Percentiles rank a stretch among this genome's conserved stretches.
These are phyloP conservation scores for Noctuana brunneofusca DNA, from an alignment of 2,888 invertebrate genomes.

Conservation along the genomic window DNA sequence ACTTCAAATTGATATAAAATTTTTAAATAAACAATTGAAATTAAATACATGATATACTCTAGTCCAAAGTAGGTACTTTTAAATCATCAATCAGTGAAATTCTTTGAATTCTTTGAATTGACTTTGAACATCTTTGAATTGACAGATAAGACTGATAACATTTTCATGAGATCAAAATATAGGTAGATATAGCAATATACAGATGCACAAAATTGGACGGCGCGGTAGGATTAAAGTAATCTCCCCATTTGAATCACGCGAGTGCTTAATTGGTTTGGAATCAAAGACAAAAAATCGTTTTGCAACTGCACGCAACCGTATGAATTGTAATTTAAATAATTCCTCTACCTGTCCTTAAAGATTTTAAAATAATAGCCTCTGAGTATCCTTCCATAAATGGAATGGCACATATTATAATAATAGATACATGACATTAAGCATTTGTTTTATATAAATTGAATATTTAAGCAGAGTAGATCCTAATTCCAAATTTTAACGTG, in stretches of 20 bases:
- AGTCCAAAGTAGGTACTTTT: too few relatives aligned
- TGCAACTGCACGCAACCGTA: constrained; percentile 68
- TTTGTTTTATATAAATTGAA: too few relatives aligned
- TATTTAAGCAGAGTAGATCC: too few relatives aligned
- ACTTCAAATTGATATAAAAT: too few relatives aligned
- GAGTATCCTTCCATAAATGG: constrained; percentile 41
- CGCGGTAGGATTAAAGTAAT: constrained; percentile 35
- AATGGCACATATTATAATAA: too few relatives aligned
- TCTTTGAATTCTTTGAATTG: neutral
- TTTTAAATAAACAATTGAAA: too few relatives aligned
- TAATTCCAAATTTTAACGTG: too few relatives aligned
- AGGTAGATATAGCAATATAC: neutral
- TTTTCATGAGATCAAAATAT: neutral
- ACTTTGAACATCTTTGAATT: neutral
- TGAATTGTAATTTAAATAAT: constrained; percentile 69
- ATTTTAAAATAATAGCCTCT: constrained; percentile 61
- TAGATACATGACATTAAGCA: too few relatives aligned
- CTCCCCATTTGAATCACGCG: constrained; percentile 70
- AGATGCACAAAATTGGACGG: constrained; percentile 11
- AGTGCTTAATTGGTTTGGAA: constrained; percentile 68
- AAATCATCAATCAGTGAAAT: too few relatives aligned
- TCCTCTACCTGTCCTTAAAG: constrained; percentile 63
- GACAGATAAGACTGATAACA: neutral
- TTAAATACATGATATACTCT: too few relatives aligned
- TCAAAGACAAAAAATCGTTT: constrained; percentile 72